These are phyloP conservation scores for Clitarchus hookeri DNA, from an alignment of 2,888 invertebrate species.

Conservation along the genomic window DNA sequence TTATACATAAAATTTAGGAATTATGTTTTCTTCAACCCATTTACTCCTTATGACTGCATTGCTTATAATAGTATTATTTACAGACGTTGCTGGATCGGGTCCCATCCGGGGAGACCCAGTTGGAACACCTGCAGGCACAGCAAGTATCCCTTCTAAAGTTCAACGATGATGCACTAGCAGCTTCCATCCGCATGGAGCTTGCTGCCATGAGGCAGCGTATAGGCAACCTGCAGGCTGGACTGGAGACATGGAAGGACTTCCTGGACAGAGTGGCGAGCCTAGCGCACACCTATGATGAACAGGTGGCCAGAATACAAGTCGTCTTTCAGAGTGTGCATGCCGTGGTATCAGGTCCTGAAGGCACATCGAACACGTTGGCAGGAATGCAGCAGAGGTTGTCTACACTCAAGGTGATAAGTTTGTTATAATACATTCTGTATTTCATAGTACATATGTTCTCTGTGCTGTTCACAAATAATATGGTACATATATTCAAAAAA, in stretches of 20 bases:
- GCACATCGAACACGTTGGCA: slow-evolving; percentile 60
- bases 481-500: too few relatives aligned
- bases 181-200: slow-evolving; percentile 81
- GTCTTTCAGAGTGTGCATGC: slow-evolving; percentile 69
- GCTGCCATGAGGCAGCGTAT: slow-evolving; percentile 76
- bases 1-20: too few relatives aligned
- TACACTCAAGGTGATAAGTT: slow-evolving; percentile 52
- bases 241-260: slow-evolving; percentile 76
- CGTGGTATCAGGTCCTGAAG: slow-evolving; percentile 55
- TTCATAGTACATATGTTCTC: not conserved
- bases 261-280: slow-evolving; percentile 68
- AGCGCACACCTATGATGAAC: slow-evolving; percentile 66
- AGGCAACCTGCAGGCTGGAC: slow-evolving; percentile 77
- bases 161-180: slow-evolving; percentile 76
- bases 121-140: slow-evolving; percentile 65
- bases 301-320: slow-evolving; percentile 63
- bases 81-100: slow-evolving; percentile 65
- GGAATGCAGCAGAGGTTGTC: slow-evolving; percentile 69
- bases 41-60: too few relatives aligned
- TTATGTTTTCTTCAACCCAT: too few relatives aligned
- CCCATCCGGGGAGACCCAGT: slow-evolving; percentile 69
- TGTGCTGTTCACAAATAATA: too few relatives aligned
- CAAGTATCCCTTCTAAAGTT: slow-evolving; percentile 69
- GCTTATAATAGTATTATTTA: not conserved
- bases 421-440: not conserved